Base-by-base conservation (phyloP, 2,797 vertebrate genomes). In the Pelochelys cantorii region DNA sequence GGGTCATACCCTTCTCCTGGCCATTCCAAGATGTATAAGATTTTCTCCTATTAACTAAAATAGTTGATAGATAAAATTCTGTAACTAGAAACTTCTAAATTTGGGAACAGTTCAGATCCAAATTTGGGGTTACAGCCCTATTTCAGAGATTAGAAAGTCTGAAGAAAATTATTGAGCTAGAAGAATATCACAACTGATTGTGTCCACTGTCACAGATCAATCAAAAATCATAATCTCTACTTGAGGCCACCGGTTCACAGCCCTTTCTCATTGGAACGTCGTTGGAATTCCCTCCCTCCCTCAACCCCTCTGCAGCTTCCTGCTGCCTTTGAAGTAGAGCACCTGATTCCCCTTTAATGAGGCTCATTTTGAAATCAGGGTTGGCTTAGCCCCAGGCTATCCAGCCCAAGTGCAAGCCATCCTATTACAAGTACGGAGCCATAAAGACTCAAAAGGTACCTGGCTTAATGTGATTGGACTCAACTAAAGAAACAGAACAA, bases 341-440 rank as follows among this genome's bases (percentile, higher is more conserved):
- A 65, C 15, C 62, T 34, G 62, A 65, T 65, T 65, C 8, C 15
- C 31, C 14, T 65, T 31, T 18, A 31, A 17, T 5, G 31, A 65
- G 62, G 62, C 62, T 18, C 62, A n/a, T 11, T 0, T 0, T 79
- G 29, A 31, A 81, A 55, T 81, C 25, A 84, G 89, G 37, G n/a
- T 80, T 85, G 74, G 88, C n/a, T 60, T 71, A 11, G 74, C 29
- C 5, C 1, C 25, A 25, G 22, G 5, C 79, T 91, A 59, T 34
- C 2, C 0, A 83, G 78, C 52, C 27, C 62, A 34, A 65, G 62
- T 4, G 8, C 62, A n/a, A 65, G 31, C 7, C 17, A 65, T 8
- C 31, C 5, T 18, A 11, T 85, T 95, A 79, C 62, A 59, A 93
- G 55, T 54, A 88, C 83, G 79, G 79, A 77, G 7, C 37, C 57